Conservation (phyloP, 2,113 vertebrate genomes). For the Corydoras sp. region DNA sequence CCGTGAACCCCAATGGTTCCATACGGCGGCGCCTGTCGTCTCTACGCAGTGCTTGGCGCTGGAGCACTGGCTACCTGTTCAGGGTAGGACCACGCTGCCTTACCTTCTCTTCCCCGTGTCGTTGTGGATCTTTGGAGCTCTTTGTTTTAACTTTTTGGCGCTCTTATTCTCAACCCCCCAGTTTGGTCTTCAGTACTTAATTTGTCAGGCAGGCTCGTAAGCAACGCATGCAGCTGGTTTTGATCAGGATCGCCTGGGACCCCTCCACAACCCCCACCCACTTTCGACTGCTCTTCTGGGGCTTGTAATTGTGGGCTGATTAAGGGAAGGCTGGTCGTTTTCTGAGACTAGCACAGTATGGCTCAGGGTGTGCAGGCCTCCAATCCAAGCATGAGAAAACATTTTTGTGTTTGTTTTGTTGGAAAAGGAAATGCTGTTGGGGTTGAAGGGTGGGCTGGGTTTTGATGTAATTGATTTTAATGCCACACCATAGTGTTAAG, state of each 20-base stretch:
- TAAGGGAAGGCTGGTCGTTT: conserved; percentile 42
- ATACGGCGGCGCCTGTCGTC: conserved; percentile 67
- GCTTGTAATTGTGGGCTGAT: conserved; percentile 48
- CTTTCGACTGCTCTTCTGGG: conserved; percentile 40
- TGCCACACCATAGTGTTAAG: background rate
- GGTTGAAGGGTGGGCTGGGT: conserved; percentile 6
- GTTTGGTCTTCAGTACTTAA: conserved; percentile 58
- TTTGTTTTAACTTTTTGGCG: conserved; percentile 30
- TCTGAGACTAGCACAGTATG: conserved; percentile 30
- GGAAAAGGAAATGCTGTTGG: conserved; percentile 10
- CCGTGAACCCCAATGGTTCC: conserved; percentile 65
- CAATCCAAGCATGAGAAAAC: conserved; percentile 13
- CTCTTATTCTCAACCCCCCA: conserved; percentile 14
- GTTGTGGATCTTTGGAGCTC: background rate
- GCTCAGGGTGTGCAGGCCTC: conserved; percentile 21
- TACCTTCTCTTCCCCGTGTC: background rate
- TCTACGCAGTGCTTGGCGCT: conserved; percentile 66
- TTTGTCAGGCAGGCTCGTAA: conserved; percentile 67
- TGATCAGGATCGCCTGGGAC: conserved; percentile 64
- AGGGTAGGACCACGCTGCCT: conserved; percentile 39
- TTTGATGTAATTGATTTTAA: conserved; percentile 21
- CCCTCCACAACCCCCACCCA: conserved; percentile 36
- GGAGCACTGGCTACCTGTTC: conserved; percentile 73
- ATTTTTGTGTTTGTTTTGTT: conserved; percentile 1
- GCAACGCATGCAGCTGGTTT: conserved; percentile 70